Base-by-base conservation (phyloP, 2,113 vertebrate species). In the Sorex araneus region DNA sequence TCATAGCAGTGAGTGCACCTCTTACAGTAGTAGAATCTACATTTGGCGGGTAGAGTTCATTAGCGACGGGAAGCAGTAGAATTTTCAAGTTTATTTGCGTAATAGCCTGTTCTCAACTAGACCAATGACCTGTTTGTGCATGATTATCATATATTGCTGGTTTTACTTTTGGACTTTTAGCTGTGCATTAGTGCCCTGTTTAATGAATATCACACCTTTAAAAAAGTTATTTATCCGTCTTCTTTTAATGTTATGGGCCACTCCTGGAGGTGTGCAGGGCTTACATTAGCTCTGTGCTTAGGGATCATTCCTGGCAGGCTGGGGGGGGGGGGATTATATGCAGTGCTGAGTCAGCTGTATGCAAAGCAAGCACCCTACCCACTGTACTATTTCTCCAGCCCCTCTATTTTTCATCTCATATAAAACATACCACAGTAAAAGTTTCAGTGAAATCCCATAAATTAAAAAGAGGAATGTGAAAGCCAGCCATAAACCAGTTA, bases 391-490 rank as follows among this genome's bases (percentile, higher is more conserved):
- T 12, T 4, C 54, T 54, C 54, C 54, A 54, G 54, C 40, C 40
- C 40, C 40, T 40, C 40, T 40, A 40, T 4, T 40, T 40, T 7
- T 40, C n/a, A n/a, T 40, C 7, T 50, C 10, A 50, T 10, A 87
- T 91, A 32, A 9, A 47, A 64, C 57, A 43, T 57, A 6, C 66
- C 27, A 43, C 80, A 21, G 19, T 87, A 71, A 90, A 88, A 71
- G 71, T 66, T 43, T 40, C 11, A 82, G 43, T 73, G 54, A 87
- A 87, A 88, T 76, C 70, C 34, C 92, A 23, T 84, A 84, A 80
- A 67, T 87, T 57, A 57, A 32, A 80, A 60, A 78, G 45, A 70
- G 28, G 32, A 66, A 67, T 47, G 19, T 10, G 23, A 86, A 63
- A 25, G 57, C n/a, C 10, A 45, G 57, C 8, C 21, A 18, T 79